Evolutionary conservation across 2,113 vertebrate species (phyloP).

Genomic region (Tautogolabrus adspersus): DNA sequence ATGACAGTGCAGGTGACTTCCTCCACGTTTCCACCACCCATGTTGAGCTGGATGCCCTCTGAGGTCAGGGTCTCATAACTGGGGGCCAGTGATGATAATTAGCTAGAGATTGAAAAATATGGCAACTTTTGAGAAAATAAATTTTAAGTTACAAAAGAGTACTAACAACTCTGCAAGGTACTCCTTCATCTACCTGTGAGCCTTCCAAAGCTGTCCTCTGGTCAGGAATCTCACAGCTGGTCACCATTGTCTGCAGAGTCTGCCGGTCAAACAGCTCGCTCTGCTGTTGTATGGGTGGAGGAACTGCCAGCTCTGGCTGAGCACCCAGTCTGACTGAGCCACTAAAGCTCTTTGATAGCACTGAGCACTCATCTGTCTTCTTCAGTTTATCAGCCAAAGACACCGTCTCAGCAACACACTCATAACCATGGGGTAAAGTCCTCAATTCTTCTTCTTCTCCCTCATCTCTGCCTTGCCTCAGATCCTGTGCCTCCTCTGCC

Average conservation of each 20-base stretch:
- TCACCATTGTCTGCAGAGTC: constrained; percentile 84
- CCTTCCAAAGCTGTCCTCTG: constrained; percentile 83
- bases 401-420: constrained; percentile 62
- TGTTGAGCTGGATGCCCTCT: constrained; percentile 89
- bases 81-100: constrained; percentile 91
- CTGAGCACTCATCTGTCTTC: constrained; percentile 44
- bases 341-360: constrained; percentile 11
- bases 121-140: neutral
- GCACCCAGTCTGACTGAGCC: constrained; percentile 11
- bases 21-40: constrained; percentile 79
- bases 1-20: constrained; percentile 88
- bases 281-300: constrained; percentile 72
- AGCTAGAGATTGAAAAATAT: constrained; percentile 70
- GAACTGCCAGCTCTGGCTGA: constrained; percentile 42
- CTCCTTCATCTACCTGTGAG: constrained; percentile 82
- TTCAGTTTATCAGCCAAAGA: constrained; percentile 62
- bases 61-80: constrained; percentile 88
- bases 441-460: constrained; percentile 44
- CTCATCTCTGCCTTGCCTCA: constrained; percentile 28
- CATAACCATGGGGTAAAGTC: constrained; percentile 47
- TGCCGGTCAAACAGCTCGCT: constrained; percentile 84
- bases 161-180: neutral
- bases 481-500: constrained; percentile 52
- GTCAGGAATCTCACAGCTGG: constrained; percentile 83
- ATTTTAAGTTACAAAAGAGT: neutral